Percentiles rank a stretch among this genome's conserved stretches.
Conservation (phyloP, 2,888 invertebrate genomes). For the Nudaria mundana region DNA sequence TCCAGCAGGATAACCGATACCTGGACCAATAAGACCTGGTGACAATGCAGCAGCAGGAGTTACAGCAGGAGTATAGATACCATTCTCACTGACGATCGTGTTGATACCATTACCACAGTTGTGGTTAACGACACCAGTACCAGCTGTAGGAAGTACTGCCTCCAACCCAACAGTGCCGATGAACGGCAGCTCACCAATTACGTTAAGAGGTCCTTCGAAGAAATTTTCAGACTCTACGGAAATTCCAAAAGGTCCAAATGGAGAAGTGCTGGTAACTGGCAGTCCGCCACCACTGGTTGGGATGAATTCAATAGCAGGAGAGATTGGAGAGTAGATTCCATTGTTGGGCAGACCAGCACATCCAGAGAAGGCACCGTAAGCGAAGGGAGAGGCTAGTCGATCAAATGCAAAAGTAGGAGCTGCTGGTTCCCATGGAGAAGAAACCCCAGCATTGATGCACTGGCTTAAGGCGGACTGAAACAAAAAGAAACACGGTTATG, state of each 20-base stretch:
- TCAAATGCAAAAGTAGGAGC: constrained; percentile 13
- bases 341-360: not conserved
- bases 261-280: constrained; percentile 10
- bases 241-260: constrained; percentile 2
- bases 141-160: constrained; percentile 35
- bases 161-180: constrained; percentile 36
- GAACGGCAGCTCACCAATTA: constrained; percentile 40
- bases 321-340: not conserved
- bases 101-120: constrained; percentile 31
- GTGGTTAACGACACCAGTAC: constrained; percentile 32
- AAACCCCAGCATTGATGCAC: constrained; percentile 26
- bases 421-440: constrained; percentile 13
- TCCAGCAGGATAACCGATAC: constrained; percentile 1
- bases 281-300: constrained; percentile 11
- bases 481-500: not conserved
- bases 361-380: not conserved
- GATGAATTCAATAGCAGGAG: constrained; percentile 7
- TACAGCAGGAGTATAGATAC: not conserved
- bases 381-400: not conserved
- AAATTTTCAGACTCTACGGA: constrained; percentile 35
- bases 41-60: not conserved
- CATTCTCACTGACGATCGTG: constrained; percentile 3
- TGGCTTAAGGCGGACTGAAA: constrained; percentile 21
- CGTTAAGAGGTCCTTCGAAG: constrained; percentile 31
- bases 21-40: not conserved